Percentiles rank a stretch among this genome's conserved stretches.
Evolutionary conservation across 1,140 invertebrate species (phyloP).

Genomic region (Lepidurus arcticus): DNA sequence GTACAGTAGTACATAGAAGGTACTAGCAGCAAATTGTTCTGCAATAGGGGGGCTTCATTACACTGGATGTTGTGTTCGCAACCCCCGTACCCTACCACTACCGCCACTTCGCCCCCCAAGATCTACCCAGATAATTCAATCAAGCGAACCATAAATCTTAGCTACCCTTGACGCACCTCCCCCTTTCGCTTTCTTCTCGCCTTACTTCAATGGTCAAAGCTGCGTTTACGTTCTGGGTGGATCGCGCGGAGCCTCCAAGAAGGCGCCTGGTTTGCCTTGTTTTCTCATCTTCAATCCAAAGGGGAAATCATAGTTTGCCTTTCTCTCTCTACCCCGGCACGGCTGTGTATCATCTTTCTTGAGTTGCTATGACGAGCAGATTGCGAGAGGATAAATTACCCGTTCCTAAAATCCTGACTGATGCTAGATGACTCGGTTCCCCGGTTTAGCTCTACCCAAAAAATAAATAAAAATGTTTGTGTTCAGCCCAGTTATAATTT

Average conservation of each 20-base stretch:
- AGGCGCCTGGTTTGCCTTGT: not conserved
- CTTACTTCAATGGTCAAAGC: not conserved
- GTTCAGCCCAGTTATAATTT: not conserved
- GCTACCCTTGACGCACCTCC: constrained; percentile 19
- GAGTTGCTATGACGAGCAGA: constrained; percentile 13
- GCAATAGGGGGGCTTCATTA: not conserved
- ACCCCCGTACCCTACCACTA: not conserved
- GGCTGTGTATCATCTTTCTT: constrained; percentile 9
- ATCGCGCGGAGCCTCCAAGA: not conserved
- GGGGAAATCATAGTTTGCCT: constrained; percentile 3
- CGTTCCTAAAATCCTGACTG: constrained; percentile 18
- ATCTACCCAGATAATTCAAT: constrained; percentile 3
- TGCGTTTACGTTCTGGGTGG: not conserved
- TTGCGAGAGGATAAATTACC: constrained; percentile 5
- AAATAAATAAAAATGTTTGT: too few relatives aligned
- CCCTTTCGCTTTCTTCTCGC: not conserved
- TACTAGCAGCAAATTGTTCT: constrained; percentile 12
- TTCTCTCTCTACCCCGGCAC: not conserved
- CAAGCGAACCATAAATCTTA: constrained; percentile 19
- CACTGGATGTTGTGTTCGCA: not conserved
- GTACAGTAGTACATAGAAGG: not conserved
- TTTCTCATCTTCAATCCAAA: constrained; percentile 22
- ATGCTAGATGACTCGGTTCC: not conserved
- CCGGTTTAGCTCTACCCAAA: not conserved
- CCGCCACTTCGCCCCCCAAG: not conserved